phyloP scores from a whole-genome alignment of 2,797 vertebrate genomes.

The Picus viridis region DNA sequence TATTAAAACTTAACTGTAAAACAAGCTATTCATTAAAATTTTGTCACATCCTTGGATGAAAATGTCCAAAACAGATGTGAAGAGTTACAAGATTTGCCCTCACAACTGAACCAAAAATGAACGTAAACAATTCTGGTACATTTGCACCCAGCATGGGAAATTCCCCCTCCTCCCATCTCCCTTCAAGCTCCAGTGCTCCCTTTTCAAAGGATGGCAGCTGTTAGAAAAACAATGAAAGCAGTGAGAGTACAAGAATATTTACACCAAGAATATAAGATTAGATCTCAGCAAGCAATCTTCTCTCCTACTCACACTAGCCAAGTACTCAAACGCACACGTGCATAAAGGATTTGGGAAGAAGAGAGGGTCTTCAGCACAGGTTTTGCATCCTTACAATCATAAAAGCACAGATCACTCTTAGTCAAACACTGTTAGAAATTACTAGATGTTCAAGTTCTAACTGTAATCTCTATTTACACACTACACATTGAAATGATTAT shows the following conservation, averaged over 20 bases:
- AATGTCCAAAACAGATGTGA: constrained; percentile 22
- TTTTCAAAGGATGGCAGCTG: constrained; percentile 46
- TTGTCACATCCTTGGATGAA: constrained; percentile 61
- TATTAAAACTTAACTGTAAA: constrained; percentile 45
- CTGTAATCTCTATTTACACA: neutral
- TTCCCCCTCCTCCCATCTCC: neutral
- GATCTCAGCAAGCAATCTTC: constrained; percentile 14
- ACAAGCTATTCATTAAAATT: constrained; percentile 55
- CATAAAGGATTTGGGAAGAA: neutral
- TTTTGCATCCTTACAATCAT: neutral
- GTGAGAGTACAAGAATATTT: constrained; percentile 31
- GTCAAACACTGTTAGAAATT: constrained; percentile 38
- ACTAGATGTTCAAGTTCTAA: constrained; percentile 8
- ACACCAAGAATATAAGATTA: constrained; percentile 28
- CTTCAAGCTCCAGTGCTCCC: constrained; percentile 39
- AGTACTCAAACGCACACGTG: neutral
- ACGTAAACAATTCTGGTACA: neutral
- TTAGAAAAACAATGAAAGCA: constrained; percentile 42
- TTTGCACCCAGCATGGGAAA: constrained; percentile 32
- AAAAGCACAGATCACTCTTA: constrained; percentile 11
- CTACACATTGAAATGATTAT: neutral
- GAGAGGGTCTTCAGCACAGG: neutral
- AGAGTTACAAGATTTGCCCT: constrained; percentile 3
- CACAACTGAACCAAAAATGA: neutral
- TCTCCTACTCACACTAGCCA: neutral